These are phyloP conservation scores for Papilio glaucus DNA, from an alignment of 1,140 invertebrate species.

Conservation along the genomic window DNA sequence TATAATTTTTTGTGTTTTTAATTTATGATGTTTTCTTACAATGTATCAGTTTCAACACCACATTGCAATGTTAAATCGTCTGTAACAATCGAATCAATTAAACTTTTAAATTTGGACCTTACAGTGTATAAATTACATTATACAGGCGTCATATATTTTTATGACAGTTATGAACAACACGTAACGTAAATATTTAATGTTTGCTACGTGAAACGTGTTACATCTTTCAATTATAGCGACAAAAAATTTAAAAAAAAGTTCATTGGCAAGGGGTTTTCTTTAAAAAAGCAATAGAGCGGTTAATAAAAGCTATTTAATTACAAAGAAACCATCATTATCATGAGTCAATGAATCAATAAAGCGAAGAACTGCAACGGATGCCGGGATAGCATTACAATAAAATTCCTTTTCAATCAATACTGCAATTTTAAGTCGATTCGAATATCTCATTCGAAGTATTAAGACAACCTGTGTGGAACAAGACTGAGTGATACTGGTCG, in stretches of 20 bases:
- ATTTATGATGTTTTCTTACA: background rate
- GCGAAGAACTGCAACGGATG: slow-evolving; percentile 12
- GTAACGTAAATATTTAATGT: background rate
- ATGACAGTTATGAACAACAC: background rate
- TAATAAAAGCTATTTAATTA: background rate
- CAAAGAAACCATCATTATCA: background rate
- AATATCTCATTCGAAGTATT: slow-evolving; percentile 42
- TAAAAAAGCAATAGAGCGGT: slow-evolving; percentile 12
- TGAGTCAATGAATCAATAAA: slow-evolving; percentile 23
- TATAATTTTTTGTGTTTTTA: background rate
- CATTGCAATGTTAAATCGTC: background rate
- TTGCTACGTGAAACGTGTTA: background rate
- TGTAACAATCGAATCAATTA: slow-evolving; percentile 6
- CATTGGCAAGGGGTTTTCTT: background rate
- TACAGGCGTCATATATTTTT: slow-evolving; percentile 1
- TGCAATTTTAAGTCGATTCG: slow-evolving; percentile 8
- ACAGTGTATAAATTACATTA: background rate
- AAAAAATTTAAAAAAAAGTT: slow-evolving; percentile 1
- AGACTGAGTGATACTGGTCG: slow-evolving; percentile 43
- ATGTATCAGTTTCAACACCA: background rate
- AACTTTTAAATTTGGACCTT: background rate
- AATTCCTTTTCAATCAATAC: slow-evolving; percentile 29
- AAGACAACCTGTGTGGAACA: slow-evolving; percentile 54
- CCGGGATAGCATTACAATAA: slow-evolving; percentile 7
- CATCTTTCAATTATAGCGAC: background rate